A percentile compares a stretch with the other conserved stretches of the same genome.
phyloP scores from a whole-genome alignment of 2,113 vertebrate species.

The Pipa parva region DNA sequence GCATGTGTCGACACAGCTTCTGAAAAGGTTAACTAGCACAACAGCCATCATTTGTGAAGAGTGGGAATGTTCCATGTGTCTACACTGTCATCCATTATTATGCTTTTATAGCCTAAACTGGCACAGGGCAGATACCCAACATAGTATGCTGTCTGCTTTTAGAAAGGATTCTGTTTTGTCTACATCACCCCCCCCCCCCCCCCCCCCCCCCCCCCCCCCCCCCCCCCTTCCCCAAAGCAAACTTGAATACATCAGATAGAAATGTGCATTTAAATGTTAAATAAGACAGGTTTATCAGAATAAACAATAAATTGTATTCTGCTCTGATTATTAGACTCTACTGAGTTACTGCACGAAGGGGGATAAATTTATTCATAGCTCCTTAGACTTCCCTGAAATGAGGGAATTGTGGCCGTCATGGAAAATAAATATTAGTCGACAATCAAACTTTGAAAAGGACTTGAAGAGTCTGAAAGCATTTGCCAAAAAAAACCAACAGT shows the following conservation, averaged over 20 bases:
- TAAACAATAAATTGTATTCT: not conserved
- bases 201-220: not conserved
- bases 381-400: conserved; percentile 17
- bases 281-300: not conserved
- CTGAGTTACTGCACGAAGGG: not conserved
- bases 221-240: too few relatives aligned
- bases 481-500: not conserved
- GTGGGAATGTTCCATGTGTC: conserved; percentile 97
- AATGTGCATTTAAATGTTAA: not conserved
- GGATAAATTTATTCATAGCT: not conserved
- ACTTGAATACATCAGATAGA: not conserved
- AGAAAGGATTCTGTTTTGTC: conserved; percentile 44
- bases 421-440: conserved; percentile 54
- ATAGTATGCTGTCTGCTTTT: conserved; percentile 53
- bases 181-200: not conserved
- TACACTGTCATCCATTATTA: conserved; percentile 64
- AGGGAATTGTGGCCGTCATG: conserved; percentile 57
- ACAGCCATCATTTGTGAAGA: conserved; percentile 87
- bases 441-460: conserved; percentile 29
- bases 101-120: conserved; percentile 57
- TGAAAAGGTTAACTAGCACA: conserved; percentile 84
- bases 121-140: conserved; percentile 62
- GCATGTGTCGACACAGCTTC: conserved; percentile 71
- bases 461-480: not conserved
- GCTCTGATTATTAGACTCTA: not conserved